Conservation (phyloP, 2,113 vertebrate genomes). For the Okapia johnstoni region DNA sequence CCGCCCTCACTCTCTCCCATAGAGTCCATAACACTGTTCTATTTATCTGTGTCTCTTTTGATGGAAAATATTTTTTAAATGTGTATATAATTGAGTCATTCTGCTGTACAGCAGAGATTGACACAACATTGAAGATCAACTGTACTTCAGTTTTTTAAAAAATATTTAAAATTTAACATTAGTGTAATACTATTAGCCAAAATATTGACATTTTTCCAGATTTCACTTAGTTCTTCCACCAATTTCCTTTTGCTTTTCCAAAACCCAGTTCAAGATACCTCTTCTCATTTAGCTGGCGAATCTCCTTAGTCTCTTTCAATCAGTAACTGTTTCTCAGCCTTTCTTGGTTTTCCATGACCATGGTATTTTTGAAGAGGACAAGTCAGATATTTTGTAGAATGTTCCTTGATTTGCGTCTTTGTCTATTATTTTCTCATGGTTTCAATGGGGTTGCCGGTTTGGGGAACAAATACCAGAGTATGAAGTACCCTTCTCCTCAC, state of each 20-base stretch:
- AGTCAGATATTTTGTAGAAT: neutral
- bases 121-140: neutral
- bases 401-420: neutral
- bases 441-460: neutral
- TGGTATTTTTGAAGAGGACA: neutral
- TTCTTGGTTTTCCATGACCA: neutral
- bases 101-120: neutral
- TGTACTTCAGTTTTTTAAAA: neutral
- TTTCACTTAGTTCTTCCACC: neutral
- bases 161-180: neutral
- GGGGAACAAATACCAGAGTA: neutral
- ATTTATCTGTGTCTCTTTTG: too few species aligned
- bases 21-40: too few species aligned
- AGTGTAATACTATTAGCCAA: neutral
- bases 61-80: neutral
- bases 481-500: neutral
- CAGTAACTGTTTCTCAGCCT: neutral
- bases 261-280: neutral
- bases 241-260: neutral
- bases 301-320: neutral
- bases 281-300: neutral
- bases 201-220: neutral
- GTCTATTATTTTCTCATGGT: neutral
- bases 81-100: neutral
- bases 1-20: too few species aligned